A percentile compares a stretch with the other conserved stretches of the same genome.
These are phyloP conservation scores for Australoheros scitulus DNA, from an alignment of 2,113 vertebrate genomes.

Conservation along the genomic window DNA sequence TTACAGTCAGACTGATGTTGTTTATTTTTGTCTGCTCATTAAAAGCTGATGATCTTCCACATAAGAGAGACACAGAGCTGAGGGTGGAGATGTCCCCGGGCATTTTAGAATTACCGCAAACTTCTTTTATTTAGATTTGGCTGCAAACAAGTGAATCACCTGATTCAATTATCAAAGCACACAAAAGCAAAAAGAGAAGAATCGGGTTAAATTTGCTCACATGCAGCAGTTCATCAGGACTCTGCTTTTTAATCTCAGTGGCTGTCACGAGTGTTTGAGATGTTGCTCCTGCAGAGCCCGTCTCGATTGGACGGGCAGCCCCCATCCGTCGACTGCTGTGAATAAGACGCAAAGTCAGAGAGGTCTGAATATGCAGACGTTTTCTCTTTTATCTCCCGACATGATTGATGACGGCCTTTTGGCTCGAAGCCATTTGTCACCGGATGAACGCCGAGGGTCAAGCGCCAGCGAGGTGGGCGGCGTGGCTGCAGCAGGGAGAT, in stretches of 20 bases:
- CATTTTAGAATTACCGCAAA: neutral
- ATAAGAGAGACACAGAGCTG: too few species aligned
- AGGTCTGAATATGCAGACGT: slow-evolving; percentile 22
- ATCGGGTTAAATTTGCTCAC: neutral
- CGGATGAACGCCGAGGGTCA: neutral
- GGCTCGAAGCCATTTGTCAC: slow-evolving; percentile 24
- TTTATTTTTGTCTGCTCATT: neutral
- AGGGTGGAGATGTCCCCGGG: neutral
- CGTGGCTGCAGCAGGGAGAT: slow-evolving; percentile 35
- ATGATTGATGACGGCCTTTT: slow-evolving; percentile 46
- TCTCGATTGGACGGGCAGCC: too few species aligned
- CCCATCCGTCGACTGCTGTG: neutral
- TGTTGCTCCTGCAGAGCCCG: neutral
- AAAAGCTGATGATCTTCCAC: neutral
- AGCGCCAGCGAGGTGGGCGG: neutral
- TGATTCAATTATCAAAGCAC: fast-evolving
- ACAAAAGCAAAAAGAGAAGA: fast-evolving
- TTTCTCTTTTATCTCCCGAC: slow-evolving; percentile 1
- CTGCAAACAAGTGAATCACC: too few species aligned
- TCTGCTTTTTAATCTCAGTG: too few species aligned
- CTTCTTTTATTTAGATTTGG: neutral
- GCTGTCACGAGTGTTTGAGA: neutral
- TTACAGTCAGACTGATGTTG: neutral
- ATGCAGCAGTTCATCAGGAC: neutral
- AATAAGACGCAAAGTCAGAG: neutral